phyloP scores from a whole-genome alignment of 2,888 invertebrate genomes.

The Sminthurinus aureus region DNA sequence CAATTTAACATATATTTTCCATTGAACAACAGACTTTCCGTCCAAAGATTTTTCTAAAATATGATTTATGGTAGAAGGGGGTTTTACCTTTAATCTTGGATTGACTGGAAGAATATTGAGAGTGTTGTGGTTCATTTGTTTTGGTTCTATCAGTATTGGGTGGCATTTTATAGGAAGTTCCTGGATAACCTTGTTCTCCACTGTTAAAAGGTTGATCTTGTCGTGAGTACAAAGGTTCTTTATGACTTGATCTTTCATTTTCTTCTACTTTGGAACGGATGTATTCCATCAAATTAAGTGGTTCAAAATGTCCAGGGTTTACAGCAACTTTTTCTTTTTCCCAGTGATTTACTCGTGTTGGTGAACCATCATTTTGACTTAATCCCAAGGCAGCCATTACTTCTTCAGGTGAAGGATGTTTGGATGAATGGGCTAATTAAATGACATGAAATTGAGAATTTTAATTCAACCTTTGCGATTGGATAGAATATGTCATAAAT shows the following conservation, averaged over 20 bases:
- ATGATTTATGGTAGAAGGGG: not conserved
- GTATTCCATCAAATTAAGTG: slow-evolving; percentile 42
- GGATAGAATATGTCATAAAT: not conserved
- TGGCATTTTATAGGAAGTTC: slow-evolving; percentile 34
- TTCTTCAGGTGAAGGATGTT: slow-evolving; percentile 35
- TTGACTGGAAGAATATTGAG: slow-evolving; percentile 2
- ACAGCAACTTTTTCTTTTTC: slow-evolving; percentile 14
- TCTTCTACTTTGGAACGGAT: slow-evolving; percentile 17
- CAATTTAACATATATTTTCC: no score
- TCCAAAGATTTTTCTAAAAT: not conserved
- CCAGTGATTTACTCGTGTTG: slow-evolving; percentile 43
- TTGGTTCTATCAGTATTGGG: not conserved
- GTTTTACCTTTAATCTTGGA: slow-evolving; percentile 32
- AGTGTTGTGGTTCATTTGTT: not conserved
- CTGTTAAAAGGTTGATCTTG: slow-evolving; percentile 13
- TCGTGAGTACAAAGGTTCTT: slow-evolving; percentile 37
- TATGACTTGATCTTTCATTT: slow-evolving; percentile 27
- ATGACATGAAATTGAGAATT: slow-evolving; percentile 1
- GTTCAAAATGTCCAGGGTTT: slow-evolving; percentile 40
- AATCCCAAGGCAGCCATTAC: slow-evolving; percentile 52
- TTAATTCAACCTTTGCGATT: not conserved
- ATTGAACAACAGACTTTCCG: no score
- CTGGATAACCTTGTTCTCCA: slow-evolving; percentile 34
- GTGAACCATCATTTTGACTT: slow-evolving; percentile 25
- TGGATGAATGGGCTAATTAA: slow-evolving; percentile 1